phyloP scores from a whole-genome alignment of 2,113 vertebrate genomes.

The Mirounga angustirostris region DNA sequence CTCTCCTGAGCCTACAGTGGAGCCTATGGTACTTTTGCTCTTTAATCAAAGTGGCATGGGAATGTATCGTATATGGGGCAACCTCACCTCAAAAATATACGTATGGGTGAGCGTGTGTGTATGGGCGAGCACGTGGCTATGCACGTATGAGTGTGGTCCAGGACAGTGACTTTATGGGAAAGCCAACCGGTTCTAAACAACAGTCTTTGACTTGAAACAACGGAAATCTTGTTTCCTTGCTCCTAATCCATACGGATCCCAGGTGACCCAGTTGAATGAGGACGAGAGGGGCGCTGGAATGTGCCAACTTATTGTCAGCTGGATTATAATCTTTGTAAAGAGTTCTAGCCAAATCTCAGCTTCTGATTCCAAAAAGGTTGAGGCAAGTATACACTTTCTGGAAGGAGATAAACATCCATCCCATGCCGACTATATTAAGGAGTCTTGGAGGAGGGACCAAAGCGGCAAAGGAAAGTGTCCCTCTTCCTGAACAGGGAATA shows the following conservation, averaged over 20 bases:
- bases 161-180: neutral
- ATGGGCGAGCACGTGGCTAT: no score
- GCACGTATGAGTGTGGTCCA: neutral
- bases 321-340: neutral
- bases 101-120: rapidly evolving
- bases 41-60: neutral
- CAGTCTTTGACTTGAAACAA: neutral
- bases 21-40: neutral
- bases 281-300: neutral
- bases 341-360: neutral
- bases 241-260: neutral
- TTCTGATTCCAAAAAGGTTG: rapidly evolving
- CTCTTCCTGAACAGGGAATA: neutral
- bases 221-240: neutral
- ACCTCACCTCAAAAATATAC: neutral
- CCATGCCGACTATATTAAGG: rapidly evolving
- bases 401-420: neutral
- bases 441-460: neutral
- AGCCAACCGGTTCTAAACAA: neutral
- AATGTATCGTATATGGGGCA: neutral
- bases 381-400: rapidly evolving
- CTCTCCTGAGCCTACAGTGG: neutral
- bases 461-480: neutral
- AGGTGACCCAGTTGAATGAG: neutral
- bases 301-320: rapidly evolving